Evolutionary conservation across 2,888 invertebrate species (phyloP).

Genomic region (Cryptocephalus primarius): DNA sequence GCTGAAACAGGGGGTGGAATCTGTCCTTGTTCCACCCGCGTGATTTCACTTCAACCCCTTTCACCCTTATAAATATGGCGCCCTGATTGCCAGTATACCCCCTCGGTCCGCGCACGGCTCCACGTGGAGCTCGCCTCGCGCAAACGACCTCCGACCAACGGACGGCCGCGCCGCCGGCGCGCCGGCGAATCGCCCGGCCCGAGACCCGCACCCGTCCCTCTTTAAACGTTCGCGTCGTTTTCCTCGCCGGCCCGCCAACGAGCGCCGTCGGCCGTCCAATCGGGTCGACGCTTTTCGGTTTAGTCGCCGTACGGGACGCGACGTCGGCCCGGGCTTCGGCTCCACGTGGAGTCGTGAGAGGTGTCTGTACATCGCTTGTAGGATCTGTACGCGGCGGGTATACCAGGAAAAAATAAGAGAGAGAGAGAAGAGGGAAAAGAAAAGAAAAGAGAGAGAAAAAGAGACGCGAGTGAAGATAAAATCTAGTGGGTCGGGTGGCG

Average conservation of each 20-base stretch:
- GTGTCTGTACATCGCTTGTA: constrained; percentile 38
- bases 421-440: constrained; percentile 27
- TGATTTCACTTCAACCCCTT: constrained; percentile 40
- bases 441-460: constrained; percentile 17
- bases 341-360: constrained; percentile 36
- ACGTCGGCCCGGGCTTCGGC: constrained; percentile 23
- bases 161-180: constrained; percentile 9
- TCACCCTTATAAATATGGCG: constrained; percentile 43
- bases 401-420: constrained; percentile 40
- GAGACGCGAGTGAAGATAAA: constrained; percentile 32
- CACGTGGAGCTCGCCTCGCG: constrained; percentile 29
- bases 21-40: constrained; percentile 40
- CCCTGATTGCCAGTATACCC: constrained; percentile 42
- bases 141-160: constrained; percentile 19
- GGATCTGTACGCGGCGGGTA: constrained; percentile 37
- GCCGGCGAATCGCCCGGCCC: constrained; percentile 15
- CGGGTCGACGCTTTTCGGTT: constrained; percentile 19
- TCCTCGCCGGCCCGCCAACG: constrained; percentile 18
- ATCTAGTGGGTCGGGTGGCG: constrained; percentile 35
- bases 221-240: constrained; percentile 32
- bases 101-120: constrained; percentile 31
- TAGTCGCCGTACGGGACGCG: constrained; percentile 27
- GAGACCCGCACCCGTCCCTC: constrained; percentile 19
- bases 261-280: constrained; percentile 23
- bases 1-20: constrained; percentile 38